A percentile compares a stretch with the other conserved stretches of the same genome.
These are phyloP conservation scores for Tortrix viridana DNA, from an alignment of 2,888 invertebrate species.

Conservation along the genomic window DNA sequence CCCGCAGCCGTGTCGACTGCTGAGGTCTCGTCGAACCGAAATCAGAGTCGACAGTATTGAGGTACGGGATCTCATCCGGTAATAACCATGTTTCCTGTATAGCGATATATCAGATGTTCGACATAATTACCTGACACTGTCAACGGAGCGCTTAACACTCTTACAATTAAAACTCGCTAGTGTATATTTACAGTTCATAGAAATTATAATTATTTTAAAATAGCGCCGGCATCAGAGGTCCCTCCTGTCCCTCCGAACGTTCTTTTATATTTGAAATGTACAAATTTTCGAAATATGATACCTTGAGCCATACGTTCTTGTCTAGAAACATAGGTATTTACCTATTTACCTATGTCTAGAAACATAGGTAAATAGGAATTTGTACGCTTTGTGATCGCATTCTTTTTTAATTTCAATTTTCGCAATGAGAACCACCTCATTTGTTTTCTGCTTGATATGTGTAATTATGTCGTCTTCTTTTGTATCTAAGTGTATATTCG, in stretches of 20 bases:
- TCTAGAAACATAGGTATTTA: not conserved
- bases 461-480: conserved; percentile 9
- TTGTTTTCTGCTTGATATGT: conserved; percentile 13
- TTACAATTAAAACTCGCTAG: too few species aligned
- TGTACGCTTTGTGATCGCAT: not conserved
- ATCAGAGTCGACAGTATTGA: too few species aligned
- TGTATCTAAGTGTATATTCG: conserved; percentile 21
- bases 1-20: too few species aligned
- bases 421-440: not conserved
- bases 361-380: not conserved
- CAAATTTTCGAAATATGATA: not conserved
- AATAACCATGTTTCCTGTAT: conserved; percentile 7
- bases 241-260: not conserved
- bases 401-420: conserved; percentile 3
- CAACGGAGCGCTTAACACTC: conserved; percentile 18
- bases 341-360: not conserved
- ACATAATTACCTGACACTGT: conserved; percentile 25
- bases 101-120: not conserved
- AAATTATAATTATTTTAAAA: not conserved
- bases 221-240: not conserved
- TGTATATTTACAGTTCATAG: conserved; percentile 7
- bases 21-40: too few species aligned
- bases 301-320: not conserved
- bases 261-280: not conserved
- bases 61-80: not conserved